Conservation (phyloP, 2,797 vertebrate species). For the Crocidura indochinensis region DNA sequence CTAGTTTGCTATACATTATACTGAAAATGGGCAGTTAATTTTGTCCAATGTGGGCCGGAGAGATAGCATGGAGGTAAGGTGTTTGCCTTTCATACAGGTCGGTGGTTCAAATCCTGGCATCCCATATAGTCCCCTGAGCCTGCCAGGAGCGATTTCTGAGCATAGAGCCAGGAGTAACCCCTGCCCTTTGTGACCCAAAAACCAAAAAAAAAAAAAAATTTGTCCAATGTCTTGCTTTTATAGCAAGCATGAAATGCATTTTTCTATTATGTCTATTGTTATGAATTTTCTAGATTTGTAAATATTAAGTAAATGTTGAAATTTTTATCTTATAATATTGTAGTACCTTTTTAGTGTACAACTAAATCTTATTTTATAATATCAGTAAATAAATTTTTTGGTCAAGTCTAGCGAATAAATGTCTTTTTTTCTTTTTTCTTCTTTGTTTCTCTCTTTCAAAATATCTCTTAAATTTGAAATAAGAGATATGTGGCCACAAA, state of each 20-base stretch:
- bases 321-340: not conserved
- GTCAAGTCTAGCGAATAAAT: not conserved
- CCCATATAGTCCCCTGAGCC: too few species aligned
- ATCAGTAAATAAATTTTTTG: not conserved
- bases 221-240: conserved; percentile 8
- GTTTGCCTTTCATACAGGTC: too few species aligned
- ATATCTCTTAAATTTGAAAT: not conserved
- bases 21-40: not conserved
- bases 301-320: not conserved
- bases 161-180: too few species aligned
- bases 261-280: not conserved
- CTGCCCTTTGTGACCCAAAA: too few species aligned
- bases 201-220: too few species aligned
- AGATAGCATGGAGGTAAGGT: too few species aligned
- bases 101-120: too few species aligned
- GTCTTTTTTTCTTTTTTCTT: not conserved
- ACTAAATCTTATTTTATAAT: not conserved
- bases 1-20: not conserved
- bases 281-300: not conserved
- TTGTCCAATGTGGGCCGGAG: not conserved
- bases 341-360: not conserved
- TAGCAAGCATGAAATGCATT: not conserved
- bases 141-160: too few species aligned
- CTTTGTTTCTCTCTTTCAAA: not conserved
- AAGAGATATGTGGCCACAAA: not conserved